Conservation (phyloP, 1,140 invertebrate species). For the Venustaconcha ellipsiformis region DNA sequence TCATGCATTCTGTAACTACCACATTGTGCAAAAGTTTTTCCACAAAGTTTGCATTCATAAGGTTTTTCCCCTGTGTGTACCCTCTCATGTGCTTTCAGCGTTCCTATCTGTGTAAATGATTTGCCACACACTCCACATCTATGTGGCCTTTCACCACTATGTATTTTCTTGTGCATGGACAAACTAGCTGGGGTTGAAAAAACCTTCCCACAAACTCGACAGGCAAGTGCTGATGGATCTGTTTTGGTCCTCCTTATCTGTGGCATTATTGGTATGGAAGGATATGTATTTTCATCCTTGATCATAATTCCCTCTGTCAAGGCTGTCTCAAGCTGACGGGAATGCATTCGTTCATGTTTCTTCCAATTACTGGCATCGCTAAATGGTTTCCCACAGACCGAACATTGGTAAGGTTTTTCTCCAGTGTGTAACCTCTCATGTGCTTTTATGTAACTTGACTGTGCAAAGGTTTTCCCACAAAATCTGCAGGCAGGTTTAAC, state of each 20-base stretch:
- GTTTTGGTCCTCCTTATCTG: neutral
- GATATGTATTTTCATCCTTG: constrained; percentile 16
- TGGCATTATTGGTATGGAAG: constrained; percentile 13
- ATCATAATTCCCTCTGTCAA: constrained; percentile 22
- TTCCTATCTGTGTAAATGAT: constrained; percentile 55
- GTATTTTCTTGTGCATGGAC: constrained; percentile 57
- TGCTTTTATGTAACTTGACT: constrained; percentile 57
- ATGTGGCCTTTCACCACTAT: constrained; percentile 50
- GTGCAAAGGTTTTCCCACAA: constrained; percentile 60
- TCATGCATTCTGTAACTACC: constrained; percentile 59
- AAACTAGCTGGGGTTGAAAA: constrained; percentile 51
- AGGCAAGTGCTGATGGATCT: constrained; percentile 34
- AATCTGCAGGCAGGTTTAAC: constrained; percentile 50
- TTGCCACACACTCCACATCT: constrained; percentile 48
- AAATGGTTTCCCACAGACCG: constrained; percentile 68
- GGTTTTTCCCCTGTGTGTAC: constrained; percentile 61
- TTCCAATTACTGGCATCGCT: constrained; percentile 67
- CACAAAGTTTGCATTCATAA: constrained; percentile 54
- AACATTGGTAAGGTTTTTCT: constrained; percentile 65
- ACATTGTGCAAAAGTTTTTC: constrained; percentile 54
- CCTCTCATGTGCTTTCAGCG: constrained; percentile 52
- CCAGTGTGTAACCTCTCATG: constrained; percentile 81
- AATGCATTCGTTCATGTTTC: constrained; percentile 69
- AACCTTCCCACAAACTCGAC: constrained; percentile 51
- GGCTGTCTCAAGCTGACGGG: constrained; percentile 58